phyloP scores from a whole-genome alignment of 64 coral and sea anemone species.

The Montipora cactus region DNA sequence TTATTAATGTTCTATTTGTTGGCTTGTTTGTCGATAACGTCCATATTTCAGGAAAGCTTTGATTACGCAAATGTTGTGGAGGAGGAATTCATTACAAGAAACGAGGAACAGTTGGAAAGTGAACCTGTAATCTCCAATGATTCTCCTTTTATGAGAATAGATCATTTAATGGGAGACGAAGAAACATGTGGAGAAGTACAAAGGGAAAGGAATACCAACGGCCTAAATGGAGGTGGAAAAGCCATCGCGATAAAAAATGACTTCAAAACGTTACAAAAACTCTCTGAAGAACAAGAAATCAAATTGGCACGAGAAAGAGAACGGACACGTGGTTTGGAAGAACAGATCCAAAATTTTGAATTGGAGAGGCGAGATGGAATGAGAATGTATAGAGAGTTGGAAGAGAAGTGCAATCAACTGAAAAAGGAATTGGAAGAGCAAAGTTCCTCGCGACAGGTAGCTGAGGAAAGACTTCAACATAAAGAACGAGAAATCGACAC shows the following conservation, averaged over 20 bases:
- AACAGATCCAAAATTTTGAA: slow-evolving; percentile 24
- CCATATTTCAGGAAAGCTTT: slow-evolving; percentile 19
- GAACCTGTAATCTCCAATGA: neutral
- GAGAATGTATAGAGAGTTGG: slow-evolving; percentile 23
- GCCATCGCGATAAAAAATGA: slow-evolving; percentile 6
- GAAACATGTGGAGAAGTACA: neutral
- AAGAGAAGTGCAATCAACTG: slow-evolving; percentile 14
- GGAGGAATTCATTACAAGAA: neutral
- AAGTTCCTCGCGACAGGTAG: neutral
- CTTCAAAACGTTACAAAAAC: neutral
- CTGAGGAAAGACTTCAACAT: neutral
- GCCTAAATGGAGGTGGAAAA: neutral
- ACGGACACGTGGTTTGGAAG: neutral
- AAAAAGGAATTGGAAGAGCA: slow-evolving; percentile 4
- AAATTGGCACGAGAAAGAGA: slow-evolving; percentile 22
- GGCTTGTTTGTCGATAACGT: neutral
- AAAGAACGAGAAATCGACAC: slow-evolving; percentile 22
- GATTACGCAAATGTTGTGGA: neutral
- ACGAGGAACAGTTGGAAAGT: slow-evolving; percentile 5
- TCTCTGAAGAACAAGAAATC: neutral
- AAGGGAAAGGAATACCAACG: neutral
- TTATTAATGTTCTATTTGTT: neutral
- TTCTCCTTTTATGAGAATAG: neutral
- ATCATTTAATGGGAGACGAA: neutral
- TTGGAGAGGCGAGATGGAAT: neutral